Evolutionary conservation across 2,113 vertebrate genomes (phyloP).

Genomic region (Mobula birostris): DNA sequence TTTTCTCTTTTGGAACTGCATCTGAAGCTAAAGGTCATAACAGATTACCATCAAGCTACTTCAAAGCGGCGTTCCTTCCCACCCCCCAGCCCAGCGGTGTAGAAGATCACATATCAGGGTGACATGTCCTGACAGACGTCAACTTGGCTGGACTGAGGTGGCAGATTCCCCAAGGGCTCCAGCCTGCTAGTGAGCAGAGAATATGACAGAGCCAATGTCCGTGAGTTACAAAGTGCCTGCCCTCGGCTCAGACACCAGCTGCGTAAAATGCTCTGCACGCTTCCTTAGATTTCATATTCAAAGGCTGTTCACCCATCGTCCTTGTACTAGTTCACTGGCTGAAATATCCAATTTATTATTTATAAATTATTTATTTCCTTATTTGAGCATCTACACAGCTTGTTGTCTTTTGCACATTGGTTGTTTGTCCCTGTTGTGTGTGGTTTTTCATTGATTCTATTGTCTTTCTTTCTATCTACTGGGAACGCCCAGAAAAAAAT

Average conservation of each 20-base stretch:
- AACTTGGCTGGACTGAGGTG: neutral
- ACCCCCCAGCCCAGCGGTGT: neutral
- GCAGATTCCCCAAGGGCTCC: neutral
- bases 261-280: rapidly evolving
- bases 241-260: neutral
- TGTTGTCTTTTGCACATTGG: too few relatives aligned
- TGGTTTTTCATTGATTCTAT: too few relatives aligned
- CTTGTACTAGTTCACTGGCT: neutral
- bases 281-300: neutral
- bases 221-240: neutral
- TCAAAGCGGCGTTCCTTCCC: neutral
- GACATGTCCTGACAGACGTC: neutral
- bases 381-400: too few relatives aligned
- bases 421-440: too few relatives aligned
- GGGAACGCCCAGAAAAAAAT: too few relatives aligned
- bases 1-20: neutral
- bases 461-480: too few relatives aligned
- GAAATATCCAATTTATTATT: neutral
- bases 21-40: too few relatives aligned
- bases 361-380: too few relatives aligned
- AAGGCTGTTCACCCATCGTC: neutral
- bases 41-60: neutral
- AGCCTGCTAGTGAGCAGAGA: neutral
- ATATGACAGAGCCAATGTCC: too few relatives aligned
- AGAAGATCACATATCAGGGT: neutral